Percentiles rank a stretch among this genome's conserved stretches.
These are phyloP conservation scores for Heteropelma amictum DNA, from an alignment of 2,888 invertebrate species.

Conservation along the genomic window DNA sequence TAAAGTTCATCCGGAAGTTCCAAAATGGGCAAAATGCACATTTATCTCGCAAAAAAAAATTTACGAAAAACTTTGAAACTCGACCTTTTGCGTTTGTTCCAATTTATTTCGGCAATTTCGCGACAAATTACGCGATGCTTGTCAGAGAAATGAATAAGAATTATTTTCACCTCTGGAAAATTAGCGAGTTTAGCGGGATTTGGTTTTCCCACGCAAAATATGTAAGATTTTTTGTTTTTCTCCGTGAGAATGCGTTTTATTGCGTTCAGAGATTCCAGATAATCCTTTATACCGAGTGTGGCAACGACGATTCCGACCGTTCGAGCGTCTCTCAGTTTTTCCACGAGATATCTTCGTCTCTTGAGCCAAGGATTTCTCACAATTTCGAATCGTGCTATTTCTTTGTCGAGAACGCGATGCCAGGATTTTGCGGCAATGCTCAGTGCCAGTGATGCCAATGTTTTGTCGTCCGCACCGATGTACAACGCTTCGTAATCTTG, in stretches of 20 bases:
- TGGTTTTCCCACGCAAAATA: constrained; percentile 95
- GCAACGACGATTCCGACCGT: constrained; percentile 94
- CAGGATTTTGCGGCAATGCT: constrained; percentile 80
- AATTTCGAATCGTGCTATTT: constrained; percentile 75
- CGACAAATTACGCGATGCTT: background rate
- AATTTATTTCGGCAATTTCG: too few species aligned
- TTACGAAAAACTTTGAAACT: too few species aligned
- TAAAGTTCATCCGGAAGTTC: too few species aligned
- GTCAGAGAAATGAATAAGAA: constrained; percentile 8
- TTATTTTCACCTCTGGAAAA: constrained; percentile 88
- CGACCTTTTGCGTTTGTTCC: too few species aligned
- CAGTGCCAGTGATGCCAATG: constrained; percentile 83
- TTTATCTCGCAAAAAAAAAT: too few species aligned
- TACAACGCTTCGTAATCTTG: constrained; percentile 82
- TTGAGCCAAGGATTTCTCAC: constrained; percentile 84
- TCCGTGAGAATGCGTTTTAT: constrained; percentile 84
- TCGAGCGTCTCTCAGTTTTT: constrained; percentile 94
- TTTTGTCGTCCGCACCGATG: constrained; percentile 83
- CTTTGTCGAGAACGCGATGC: constrained; percentile 78
- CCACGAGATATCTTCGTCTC: constrained; percentile 89
- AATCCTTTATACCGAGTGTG: constrained; percentile 91
- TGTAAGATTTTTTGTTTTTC: constrained; percentile 92
- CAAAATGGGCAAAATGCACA: background rate
- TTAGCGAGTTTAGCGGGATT: constrained; percentile 97
- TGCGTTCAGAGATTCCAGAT: constrained; percentile 86